Percentiles rank a stretch among this genome's conserved stretches.
Conservation (phyloP, 1,140 invertebrate genomes). For the Leptopilina boulardi region DNA sequence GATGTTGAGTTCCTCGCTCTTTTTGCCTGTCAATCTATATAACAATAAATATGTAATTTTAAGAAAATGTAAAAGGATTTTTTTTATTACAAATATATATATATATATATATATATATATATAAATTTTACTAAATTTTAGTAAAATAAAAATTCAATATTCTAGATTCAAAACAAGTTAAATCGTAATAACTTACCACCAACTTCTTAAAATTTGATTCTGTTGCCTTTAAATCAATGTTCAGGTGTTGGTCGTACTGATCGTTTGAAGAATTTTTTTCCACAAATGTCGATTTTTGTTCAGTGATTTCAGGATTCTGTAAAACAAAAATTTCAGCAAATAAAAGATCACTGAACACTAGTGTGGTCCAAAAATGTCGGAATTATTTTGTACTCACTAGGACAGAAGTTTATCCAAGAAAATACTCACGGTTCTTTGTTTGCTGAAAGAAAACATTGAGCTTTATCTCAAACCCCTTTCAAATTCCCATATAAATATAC, state of each 20-base stretch:
- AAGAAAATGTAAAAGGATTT: background rate
- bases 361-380: too few species aligned
- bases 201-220: background rate
- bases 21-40: background rate
- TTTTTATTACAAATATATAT: too few species aligned
- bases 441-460: too few species aligned
- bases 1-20: background rate
- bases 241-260: background rate
- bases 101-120: too few species aligned
- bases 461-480: too few species aligned
- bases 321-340: background rate
- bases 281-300: background rate
- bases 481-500: too few species aligned
- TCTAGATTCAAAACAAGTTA: background rate
- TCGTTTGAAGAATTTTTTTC: background rate
- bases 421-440: too few species aligned
- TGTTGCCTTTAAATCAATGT: background rate
- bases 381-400: too few species aligned
- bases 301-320: background rate
- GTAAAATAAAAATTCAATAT: background rate
- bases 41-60: background rate
- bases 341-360: too few species aligned
- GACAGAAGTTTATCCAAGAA: too few species aligned
- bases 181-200: background rate
- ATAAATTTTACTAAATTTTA: too few species aligned